Evolutionary conservation across 2,888 invertebrate species (phyloP), one percentile per base, ranked within the genome.

Genomic region (Drosophila aldrichi): DNA sequence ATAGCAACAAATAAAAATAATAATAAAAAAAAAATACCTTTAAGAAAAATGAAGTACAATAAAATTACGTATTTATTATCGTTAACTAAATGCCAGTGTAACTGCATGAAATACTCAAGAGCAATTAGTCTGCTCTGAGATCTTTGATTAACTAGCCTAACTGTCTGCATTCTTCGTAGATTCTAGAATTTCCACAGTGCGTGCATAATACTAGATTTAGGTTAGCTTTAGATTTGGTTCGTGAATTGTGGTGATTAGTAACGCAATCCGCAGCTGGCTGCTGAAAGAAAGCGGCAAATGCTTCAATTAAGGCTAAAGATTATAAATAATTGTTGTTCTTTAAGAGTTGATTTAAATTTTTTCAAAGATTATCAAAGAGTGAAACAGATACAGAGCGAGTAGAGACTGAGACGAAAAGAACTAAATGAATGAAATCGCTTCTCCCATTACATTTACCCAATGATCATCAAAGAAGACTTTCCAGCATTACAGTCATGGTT

Each of bases 191-290:
- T 46, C 32, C 20, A 49, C 60, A 56, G 61, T 87, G 85, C 82
- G 74, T 80, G 71, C 59, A 56, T 58, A 43, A 48, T 43, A 66
- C 68, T 32, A 67, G 69, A 88, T 86, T 82, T 79, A 70, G 89
- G 82, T 90, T 85, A 74, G 32, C 65, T 43, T 44, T 14, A 54
- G 77, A 57, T 59, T 66, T 77, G 61, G 25, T 77, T 71, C 65
- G 68, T 62, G 63, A 79, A 85, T 82, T 64, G 57, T 55, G 38
- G 65, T 52, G 55, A 77, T 77, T 73, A 81, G 73, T 67, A 48
- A 44, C 43, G 56, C 64, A 41, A 72, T 63, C 64, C 34, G 49
- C 43, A 40, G 55, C 29, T 44, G 38, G 10, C 54, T n/a, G 34
- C 1, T 38, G 54, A 67, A 67, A 68, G 69, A 74, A 75, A 75